These are phyloP conservation scores for Samia ricini DNA, from an alignment of 1,140 invertebrate species.

Conservation along the genomic window DNA sequence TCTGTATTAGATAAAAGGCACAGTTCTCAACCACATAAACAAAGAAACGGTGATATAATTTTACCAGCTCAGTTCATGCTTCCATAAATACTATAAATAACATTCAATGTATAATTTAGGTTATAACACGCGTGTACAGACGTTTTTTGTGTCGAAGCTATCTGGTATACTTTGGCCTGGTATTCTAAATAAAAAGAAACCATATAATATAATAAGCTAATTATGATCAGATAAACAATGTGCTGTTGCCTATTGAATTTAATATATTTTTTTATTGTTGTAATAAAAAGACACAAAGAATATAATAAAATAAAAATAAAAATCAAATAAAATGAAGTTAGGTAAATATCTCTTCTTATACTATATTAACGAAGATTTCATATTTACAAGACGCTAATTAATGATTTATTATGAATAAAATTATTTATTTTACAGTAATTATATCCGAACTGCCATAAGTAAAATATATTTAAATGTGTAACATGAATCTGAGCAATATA, in stretches of 20 bases:
- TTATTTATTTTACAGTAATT: constrained; percentile 55
- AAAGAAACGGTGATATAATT: neutral
- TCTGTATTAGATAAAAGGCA: neutral
- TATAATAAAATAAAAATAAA: neutral
- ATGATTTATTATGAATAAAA: constrained; percentile 11
- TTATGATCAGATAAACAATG: too few relatives aligned
- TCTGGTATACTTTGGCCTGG: neutral
- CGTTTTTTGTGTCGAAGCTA: neutral
- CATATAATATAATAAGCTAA: too few relatives aligned
- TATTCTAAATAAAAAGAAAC: too few relatives aligned
- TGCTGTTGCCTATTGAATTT: too few relatives aligned
- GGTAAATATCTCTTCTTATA: too few relatives aligned
- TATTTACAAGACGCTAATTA: neutral
- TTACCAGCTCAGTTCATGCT: neutral
- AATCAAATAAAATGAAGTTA: too few relatives aligned
- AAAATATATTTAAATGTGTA: constrained; percentile 17
- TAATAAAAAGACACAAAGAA: too few relatives aligned
- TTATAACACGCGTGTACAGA: neutral
- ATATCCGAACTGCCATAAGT: constrained; percentile 60
- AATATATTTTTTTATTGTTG: too few relatives aligned
- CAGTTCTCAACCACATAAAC: neutral
- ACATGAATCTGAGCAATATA: neutral
- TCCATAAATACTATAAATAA: neutral
- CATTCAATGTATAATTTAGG: too few relatives aligned
- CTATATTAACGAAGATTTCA: neutral